Base-by-base conservation (phyloP, 2,113 vertebrate genomes). In the Anser cygnoides region DNA sequence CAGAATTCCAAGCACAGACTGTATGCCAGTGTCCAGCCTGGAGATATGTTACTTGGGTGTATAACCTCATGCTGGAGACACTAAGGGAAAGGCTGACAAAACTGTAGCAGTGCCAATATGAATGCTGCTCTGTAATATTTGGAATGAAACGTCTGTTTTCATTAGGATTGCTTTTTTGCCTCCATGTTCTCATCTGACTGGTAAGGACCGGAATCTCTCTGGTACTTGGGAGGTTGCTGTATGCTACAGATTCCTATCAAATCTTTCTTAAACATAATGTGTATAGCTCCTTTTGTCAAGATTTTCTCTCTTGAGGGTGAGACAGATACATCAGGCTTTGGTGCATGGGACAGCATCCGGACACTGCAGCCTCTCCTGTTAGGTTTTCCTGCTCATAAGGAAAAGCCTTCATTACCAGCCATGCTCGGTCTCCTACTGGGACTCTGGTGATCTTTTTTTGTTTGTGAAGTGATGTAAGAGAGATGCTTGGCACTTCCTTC, bases 401-500 rank as follows among this genome's bases (percentile, higher is more conserved):
- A 89, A 79, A 87, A 12, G 5, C 11, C 19, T 94, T n/a, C 58
- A 44, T 58, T 84, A 54, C 26, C 33, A 72, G 49, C 35, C 26
- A 31, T 33, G 61, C 13, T 44, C 33, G 25, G 23, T 85, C 23
- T 87, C 18, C 50, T 71, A 18, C 58, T 43, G 52, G 33, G 11
- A 78, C 29, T 63, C 35, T 6, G 3, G 6, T 68, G 39, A 59
- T 95, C 74, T 67, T 28, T 49, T 80, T 91, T 88, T 14, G 35
- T 65, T 87, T 93, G 29, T 87, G 66, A 35, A 85, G 72, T 72
- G 9, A 84, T 91, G 21, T 44, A 55, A 92, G 33, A 58, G 44
- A 52, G 33, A 26, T 96, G 33, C 11, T 89, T 94, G 55, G 15
- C 58, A 39, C 91, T 89, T 91, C 17, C 28, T 8, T 89, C 33